These are phyloP conservation scores for Cyrtonyx montezumae DNA, from an alignment of 2,113 vertebrate genomes.

Conservation along the genomic window DNA sequence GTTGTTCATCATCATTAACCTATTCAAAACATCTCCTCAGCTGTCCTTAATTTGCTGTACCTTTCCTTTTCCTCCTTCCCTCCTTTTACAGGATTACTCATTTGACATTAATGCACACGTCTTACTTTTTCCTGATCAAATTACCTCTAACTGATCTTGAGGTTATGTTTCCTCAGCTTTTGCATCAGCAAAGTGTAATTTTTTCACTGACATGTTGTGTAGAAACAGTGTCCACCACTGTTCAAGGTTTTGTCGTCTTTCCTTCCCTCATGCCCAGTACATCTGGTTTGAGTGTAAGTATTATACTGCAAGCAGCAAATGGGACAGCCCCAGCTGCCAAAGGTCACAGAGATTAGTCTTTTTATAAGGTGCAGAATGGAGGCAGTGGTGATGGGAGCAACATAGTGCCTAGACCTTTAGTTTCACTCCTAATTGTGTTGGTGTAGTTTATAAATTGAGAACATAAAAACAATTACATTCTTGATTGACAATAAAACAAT, in stretches of 20 bases:
- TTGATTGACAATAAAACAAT: background rate
- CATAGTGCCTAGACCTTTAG: background rate
- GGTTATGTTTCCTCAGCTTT: too few species aligned
- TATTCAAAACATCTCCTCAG: background rate
- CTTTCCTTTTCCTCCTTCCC: too few species aligned
- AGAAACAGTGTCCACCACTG: too few species aligned
- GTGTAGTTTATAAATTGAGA: background rate
- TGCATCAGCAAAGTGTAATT: too few species aligned
- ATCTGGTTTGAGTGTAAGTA: accelerated
- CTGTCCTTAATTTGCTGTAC: too few species aligned
- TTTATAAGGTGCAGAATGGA: background rate
- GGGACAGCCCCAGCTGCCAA: accelerated
- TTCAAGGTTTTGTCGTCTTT: too few species aligned
- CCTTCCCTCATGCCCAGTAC: background rate
- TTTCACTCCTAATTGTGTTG: background rate
- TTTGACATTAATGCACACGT: too few species aligned
- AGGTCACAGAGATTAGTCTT: background rate
- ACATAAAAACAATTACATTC: background rate
- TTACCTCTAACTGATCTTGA: too few species aligned
- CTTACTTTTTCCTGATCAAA: too few species aligned
- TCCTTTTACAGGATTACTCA: too few species aligned
- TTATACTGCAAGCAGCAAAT: background rate
- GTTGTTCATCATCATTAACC: background rate
- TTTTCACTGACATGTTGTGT: too few species aligned
- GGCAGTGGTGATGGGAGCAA: background rate